phyloP scores from a whole-genome alignment of 2,113 vertebrate genomes.

The Nothoprocta pentlandii region DNA sequence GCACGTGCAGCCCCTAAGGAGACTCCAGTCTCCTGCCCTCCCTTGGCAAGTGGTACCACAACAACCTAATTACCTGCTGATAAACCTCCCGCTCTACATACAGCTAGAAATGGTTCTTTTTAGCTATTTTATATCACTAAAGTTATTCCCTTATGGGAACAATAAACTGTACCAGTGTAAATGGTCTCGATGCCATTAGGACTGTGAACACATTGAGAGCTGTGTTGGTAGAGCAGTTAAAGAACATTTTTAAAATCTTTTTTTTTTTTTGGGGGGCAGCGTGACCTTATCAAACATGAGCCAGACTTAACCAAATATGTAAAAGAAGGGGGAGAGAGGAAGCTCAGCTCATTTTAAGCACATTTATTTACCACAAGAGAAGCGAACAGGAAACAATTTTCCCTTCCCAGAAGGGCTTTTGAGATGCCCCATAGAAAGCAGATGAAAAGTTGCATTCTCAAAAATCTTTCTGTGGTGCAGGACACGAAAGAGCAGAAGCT shows the following conservation, averaged over 20 bases:
- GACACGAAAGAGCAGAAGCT: neutral
- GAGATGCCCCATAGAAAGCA: slow-evolving; percentile 36
- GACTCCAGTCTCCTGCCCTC: neutral
- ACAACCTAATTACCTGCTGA: slow-evolving; percentile 4
- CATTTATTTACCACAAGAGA: slow-evolving; percentile 46
- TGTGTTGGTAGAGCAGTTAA: neutral
- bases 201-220: neutral
- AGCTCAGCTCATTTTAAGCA: slow-evolving; percentile 21
- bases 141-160: neutral
- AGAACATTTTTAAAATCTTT: neutral
- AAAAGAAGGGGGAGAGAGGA: slow-evolving; percentile 28
- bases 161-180: neutral
- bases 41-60: neutral
- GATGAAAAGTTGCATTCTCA: neutral
- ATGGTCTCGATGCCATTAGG: neutral
- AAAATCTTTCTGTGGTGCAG: slow-evolving; percentile 34
- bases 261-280: neutral
- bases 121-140: neutral
- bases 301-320: slow-evolving; percentile 28
- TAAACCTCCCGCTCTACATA: neutral
- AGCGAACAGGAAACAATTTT: slow-evolving; percentile 27
- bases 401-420: slow-evolving; percentile 9
- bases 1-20: neutral
- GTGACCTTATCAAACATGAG: neutral
- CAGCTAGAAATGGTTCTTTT: neutral